These are phyloP conservation scores for Ailurus styani DNA, from an alignment of 2,113 vertebrate genomes.

Conservation along the genomic window DNA sequence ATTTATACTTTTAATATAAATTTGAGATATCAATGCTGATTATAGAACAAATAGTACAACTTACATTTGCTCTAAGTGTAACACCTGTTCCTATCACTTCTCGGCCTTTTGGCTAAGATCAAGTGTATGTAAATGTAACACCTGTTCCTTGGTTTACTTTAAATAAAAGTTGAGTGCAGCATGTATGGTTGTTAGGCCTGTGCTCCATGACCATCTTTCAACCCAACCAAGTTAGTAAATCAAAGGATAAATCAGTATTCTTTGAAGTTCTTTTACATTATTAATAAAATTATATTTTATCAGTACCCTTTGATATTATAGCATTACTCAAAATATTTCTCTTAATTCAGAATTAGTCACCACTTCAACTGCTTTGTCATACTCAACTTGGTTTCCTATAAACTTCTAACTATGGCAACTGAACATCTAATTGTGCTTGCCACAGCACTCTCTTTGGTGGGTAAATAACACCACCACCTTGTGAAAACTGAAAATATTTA, in stretches of 20 bases:
- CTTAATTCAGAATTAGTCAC: not conserved
- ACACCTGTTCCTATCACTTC: not conserved
- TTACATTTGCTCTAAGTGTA: not conserved
- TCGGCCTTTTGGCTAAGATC: too few species aligned
- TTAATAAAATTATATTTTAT: not conserved
- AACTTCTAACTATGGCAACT: not conserved
- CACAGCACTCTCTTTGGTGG: not conserved
- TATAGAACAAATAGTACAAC: not conserved
- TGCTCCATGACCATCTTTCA: not conserved
- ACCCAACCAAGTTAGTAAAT: not conserved
- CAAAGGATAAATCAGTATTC: not conserved
- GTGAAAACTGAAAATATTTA: not conserved
- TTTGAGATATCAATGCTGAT: not conserved
- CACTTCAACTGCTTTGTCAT: not conserved
- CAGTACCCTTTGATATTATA: not conserved
- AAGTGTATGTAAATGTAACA: too few species aligned
- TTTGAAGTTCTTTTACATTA: not conserved
- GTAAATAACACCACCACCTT: not conserved
- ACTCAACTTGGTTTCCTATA: not conserved
- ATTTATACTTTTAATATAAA: not conserved
- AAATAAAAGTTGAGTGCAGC: not conserved
- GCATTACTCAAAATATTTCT: not conserved
- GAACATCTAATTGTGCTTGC: not conserved
- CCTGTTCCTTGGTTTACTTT: not conserved
- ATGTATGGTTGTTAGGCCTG: not conserved